Base-by-base conservation (phyloP, 2,888 invertebrate species). In the Xestobium rufovillosum region DNA sequence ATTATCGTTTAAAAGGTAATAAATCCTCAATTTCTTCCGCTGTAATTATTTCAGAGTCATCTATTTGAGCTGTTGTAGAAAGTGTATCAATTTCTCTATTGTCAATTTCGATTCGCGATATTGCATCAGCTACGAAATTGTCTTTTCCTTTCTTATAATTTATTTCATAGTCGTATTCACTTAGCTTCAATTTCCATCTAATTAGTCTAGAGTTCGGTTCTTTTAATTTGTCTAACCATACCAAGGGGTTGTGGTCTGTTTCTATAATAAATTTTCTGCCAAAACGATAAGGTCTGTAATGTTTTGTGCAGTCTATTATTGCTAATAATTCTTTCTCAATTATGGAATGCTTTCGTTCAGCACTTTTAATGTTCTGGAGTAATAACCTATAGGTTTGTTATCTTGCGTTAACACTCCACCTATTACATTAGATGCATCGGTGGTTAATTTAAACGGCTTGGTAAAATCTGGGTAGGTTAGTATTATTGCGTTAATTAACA, bases 261-360 rank as follows among this genome's bases (percentile, higher is more conserved):
- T n/a, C n/a, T n/a, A n/a, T n/a, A n/a, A n/a, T n/a, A n/a, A n/a
- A n/a, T n/a, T n/a, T n/a, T n/a, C n/a, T n/a, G n/a, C 45, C 52
- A 29, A 36, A 48, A 9, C 48, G 15, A 23, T 50, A 48, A 13
- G 44, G 41, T 8, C 49, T n/a, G 33, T 48, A 51, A 38, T 47
- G 44, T 43, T 47, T 51, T 14, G 42, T 26, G n/a, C n/a, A n/a
- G 31, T 46, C 41, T 19, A 47, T 38, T 2, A 51, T 50, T 6
- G 44, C 31, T 26, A 50, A 31, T 6, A 47, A 31, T 36, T 50
- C 44, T 27, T 32, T 29, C 29, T 51, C 47, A n/a, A 47, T 50
- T 9, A 48, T 50, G 2, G 39, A 45, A 26, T 51, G 47, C 26
- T 51, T 47, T 25, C 19, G 38, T 35, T 49, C 45, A 1, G 35